Conservation (phyloP, 2,888 invertebrate genomes). For the Physocephala rufipes region DNA sequence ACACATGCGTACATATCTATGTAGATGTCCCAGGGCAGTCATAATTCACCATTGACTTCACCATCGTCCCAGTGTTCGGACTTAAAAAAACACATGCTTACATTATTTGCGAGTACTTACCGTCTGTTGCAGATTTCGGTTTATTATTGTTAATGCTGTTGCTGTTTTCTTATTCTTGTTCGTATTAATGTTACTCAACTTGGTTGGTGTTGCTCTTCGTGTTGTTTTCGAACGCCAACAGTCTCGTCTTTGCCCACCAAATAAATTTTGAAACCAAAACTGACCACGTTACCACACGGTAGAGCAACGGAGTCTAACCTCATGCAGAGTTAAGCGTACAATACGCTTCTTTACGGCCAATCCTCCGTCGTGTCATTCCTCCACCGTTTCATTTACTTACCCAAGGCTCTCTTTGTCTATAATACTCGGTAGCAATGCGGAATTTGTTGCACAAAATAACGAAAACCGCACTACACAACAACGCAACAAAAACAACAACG, state of each 20-base stretch:
- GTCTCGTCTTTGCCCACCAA: constrained; percentile 17
- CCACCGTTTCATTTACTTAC: too few species aligned
- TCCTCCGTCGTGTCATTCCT: background rate
- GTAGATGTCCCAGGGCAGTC: background rate
- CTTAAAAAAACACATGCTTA: constrained; percentile 33
- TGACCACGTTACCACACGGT: constrained; percentile 36
- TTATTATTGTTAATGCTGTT: background rate
- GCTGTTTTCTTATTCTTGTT: background rate
- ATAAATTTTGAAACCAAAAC: constrained; percentile 41
- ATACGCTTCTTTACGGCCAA: too few species aligned
- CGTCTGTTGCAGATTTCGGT: constrained; percentile 13
- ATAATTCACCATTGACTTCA: constrained; percentile 27
- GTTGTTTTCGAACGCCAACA: constrained; percentile 8
- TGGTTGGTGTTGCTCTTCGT: too few species aligned
- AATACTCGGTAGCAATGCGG: background rate
- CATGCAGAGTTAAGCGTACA: constrained; percentile 14
- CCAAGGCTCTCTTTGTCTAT: background rate
- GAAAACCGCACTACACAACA: background rate
- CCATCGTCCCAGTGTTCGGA: constrained; percentile 11
- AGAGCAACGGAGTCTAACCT: constrained; percentile 6
- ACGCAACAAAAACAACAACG: background rate
- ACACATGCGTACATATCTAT: background rate
- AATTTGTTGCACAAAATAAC: background rate
- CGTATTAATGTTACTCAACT: too few species aligned
- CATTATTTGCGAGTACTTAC: constrained; percentile 18